These are phyloP conservation scores for Peromyscus californicus DNA, from an alignment of 2,113 vertebrate genomes.

Conservation along the genomic window DNA sequence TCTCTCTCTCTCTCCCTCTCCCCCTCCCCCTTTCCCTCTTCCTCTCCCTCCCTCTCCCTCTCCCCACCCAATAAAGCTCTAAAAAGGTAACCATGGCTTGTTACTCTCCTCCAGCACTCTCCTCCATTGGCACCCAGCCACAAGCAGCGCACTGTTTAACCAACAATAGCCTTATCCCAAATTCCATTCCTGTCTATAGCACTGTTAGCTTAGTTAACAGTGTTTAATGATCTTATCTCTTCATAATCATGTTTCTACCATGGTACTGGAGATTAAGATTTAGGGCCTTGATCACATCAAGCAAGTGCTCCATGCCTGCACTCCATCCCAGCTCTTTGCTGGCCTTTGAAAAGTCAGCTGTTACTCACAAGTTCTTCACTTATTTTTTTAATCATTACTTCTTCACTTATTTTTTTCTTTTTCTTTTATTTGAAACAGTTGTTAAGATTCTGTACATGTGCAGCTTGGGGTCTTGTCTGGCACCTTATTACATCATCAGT, in stretches of 20 bases:
- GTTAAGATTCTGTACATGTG: too few relatives aligned
- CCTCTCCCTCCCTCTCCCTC: too few relatives aligned
- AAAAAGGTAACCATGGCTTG: too few relatives aligned
- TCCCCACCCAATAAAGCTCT: too few relatives aligned
- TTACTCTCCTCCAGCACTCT: too few relatives aligned
- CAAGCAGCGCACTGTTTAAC: too few relatives aligned
- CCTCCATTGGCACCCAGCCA: too few relatives aligned
- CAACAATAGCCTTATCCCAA: neutral
- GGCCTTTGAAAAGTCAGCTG: neutral
- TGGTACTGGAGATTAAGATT: neutral
- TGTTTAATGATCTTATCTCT: neutral
- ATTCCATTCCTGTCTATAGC: neutral
- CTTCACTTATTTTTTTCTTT: neutral
- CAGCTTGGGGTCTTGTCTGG: too few relatives aligned
- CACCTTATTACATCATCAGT: too few relatives aligned
- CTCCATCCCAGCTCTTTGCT: neutral
- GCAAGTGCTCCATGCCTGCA: neutral
- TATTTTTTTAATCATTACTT: neutral
- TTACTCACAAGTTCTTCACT: neutral
- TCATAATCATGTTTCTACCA: neutral
- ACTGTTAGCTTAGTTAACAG: neutral
- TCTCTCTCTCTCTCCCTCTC: too few relatives aligned
- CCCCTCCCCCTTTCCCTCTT: too few relatives aligned
- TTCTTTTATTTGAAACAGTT: neutral
- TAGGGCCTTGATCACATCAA: neutral